Evolutionary conservation across 2,797 vertebrate genomes (phyloP), one percentile per base, ranked within the genome.

Genomic region (Tauraco hartlaubi): DNA sequence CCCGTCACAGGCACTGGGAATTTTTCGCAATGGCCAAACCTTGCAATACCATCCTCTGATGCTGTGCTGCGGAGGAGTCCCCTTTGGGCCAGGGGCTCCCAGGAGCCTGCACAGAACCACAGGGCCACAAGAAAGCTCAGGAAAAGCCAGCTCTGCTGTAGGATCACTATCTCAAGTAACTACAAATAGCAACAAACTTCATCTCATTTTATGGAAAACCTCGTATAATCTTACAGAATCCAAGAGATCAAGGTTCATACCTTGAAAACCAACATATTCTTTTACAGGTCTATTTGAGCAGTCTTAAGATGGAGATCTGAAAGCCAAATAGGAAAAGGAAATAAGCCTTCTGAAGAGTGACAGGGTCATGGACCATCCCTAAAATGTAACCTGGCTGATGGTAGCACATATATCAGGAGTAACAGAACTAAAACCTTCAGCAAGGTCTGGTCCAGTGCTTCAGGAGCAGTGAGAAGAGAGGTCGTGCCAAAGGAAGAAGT

Each of bases 1-100:
- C 23, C 31, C 39, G 39, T 14, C 28, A 16, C 12, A 87, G 62
- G 52, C 69, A 56, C 44, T 22, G 20, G 43, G n/a, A 48, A 17
- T 18, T 39, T 66, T 88, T 6, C 80, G 39, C 43, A 52, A 3
- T 5, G 37, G 48, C 17, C 92, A 77, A 54, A 23, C 26, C 49
- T 68, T 41, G 15, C 41, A 54, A 41, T 5, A 16, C 15, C 33
- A 66, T 19, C 33, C 33, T 33, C 39, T 52, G 59, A 54, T 78
- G 69, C 46, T 66, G 85, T 2, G 0, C 35, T 74, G 62, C 7
- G 2, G 25, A 66, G 25, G 18, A 35, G 22, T 15, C 0, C 10
- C n/a, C 51, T 29, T n/a, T 0, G 4, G 29, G 29, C 3, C 4
- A n/a, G 31, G 22, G n/a, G 11, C 48, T 61, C 21, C 41, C 46